These are phyloP conservation scores for Arothron firmamentum DNA, from an alignment of 2,113 vertebrate species.

Conservation along the genomic window DNA sequence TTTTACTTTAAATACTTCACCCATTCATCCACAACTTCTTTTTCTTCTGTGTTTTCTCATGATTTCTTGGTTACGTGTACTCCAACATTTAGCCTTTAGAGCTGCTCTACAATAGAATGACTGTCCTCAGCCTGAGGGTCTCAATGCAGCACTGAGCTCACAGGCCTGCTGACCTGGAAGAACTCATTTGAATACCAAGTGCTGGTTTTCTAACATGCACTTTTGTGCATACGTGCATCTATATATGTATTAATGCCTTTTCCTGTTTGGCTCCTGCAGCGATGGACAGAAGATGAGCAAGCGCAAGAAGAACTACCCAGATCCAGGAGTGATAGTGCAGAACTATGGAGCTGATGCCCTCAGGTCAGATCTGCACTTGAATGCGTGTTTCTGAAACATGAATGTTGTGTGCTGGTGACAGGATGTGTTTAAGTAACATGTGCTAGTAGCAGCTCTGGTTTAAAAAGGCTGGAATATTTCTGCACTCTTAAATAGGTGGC, in stretches of 20 bases:
- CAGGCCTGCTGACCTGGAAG: conserved; percentile 68
- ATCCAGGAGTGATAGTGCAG: conserved; percentile 83
- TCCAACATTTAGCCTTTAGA: conserved; percentile 37
- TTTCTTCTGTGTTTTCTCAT: conserved; percentile 8
- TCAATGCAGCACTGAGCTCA: conserved; percentile 40
- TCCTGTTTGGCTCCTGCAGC: conserved; percentile 68
- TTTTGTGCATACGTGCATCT: conserved; percentile 39
- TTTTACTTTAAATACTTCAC: neutral
- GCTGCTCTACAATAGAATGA: conserved; percentile 25
- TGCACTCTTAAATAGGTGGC: conserved; percentile 8
- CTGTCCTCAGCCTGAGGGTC: conserved; percentile 48
- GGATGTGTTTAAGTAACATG: conserved; percentile 18
- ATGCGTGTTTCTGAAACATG: conserved; percentile 32
- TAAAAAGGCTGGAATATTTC: conserved; percentile 28
- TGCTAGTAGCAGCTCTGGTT: conserved; percentile 25
- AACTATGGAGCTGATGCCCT: conserved; percentile 93
- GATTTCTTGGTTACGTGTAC: conserved; percentile 20
- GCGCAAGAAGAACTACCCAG: conserved; percentile 98
- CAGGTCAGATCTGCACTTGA: conserved; percentile 75
- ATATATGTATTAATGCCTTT: conserved; percentile 50
- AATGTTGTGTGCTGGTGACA: conserved; percentile 31
- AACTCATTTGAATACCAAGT: conserved; percentile 61
- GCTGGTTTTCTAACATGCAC: conserved; percentile 48
- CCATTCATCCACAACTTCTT: conserved; percentile 11
- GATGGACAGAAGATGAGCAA: conserved; percentile 99